Conservation (phyloP, 2,113 vertebrate species). For the Calypte anna region DNA sequence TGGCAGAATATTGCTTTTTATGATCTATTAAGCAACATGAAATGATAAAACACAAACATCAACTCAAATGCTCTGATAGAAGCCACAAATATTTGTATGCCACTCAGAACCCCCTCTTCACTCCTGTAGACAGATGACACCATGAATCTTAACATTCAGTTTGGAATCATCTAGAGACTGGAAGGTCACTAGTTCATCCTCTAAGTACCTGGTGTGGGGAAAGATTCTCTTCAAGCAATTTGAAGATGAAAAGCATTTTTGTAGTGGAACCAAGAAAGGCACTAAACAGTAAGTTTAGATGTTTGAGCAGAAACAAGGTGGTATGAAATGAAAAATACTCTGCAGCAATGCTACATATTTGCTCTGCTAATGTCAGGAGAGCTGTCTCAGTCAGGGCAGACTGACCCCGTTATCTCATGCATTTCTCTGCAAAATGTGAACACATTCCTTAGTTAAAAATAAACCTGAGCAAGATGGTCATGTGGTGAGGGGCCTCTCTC, state of each 20-base stretch:
- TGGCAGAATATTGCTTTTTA: neutral
- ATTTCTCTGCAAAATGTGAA: neutral
- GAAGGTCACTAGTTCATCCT: neutral
- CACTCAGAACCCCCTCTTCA: neutral
- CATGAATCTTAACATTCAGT: neutral
- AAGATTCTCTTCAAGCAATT: neutral
- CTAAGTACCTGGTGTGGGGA: neutral
- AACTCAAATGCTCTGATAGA: neutral
- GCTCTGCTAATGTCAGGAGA: neutral
- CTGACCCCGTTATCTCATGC: slow-evolving; percentile 2
- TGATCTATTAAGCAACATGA: neutral
- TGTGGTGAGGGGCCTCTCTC: neutral
- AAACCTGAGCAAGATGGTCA: neutral
- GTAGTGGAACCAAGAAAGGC: neutral
- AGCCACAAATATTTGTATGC: neutral
- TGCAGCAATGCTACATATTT: neutral
- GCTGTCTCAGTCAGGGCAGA: neutral
- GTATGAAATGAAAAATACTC: neutral
- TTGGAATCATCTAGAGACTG: neutral
- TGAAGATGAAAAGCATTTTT: neutral
- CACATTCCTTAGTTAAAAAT: slow-evolving; percentile 37
- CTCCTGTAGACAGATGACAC: neutral
- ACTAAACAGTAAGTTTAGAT: neutral
- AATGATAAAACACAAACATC: neutral
- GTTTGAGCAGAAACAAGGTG: neutral